These are phyloP conservation scores for Drosophila fulvimacula DNA, from an alignment of 2,888 invertebrate species.

Conservation along the genomic window DNA sequence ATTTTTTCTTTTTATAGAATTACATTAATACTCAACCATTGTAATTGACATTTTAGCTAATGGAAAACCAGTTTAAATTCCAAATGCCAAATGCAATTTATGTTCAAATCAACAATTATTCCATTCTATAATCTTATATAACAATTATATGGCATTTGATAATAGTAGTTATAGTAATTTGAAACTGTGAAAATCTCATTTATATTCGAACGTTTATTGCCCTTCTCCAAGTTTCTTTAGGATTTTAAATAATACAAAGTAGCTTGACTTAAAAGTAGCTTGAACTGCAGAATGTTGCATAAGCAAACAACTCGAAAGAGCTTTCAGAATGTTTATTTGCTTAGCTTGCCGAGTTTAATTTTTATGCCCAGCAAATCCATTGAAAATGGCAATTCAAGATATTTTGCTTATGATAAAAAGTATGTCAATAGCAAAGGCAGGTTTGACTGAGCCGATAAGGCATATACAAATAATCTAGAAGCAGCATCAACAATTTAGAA, in stretches of 20 bases:
- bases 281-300: background rate
- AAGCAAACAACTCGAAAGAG: background rate
- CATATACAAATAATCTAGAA: background rate
- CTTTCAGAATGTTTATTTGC: background rate
- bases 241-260: background rate
- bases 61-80: background rate
- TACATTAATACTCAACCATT: background rate
- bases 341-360: background rate
- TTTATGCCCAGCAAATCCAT: background rate
- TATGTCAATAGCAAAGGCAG: background rate
- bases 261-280: background rate
- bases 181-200: too few species aligned
- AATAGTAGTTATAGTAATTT: background rate
- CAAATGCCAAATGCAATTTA: background rate
- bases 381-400: background rate
- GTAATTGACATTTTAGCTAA: background rate
- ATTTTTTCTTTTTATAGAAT: too few species aligned
- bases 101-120: background rate
- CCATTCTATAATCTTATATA: background rate
- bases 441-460: background rate
- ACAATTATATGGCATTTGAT: background rate
- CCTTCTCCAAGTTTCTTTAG: background rate
- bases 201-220: too few species aligned
- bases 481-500: background rate
- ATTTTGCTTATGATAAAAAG: background rate